Evolutionary conservation across 2,888 invertebrate genomes (phyloP).

Genomic region (Ornithoptera priamus): DNA sequence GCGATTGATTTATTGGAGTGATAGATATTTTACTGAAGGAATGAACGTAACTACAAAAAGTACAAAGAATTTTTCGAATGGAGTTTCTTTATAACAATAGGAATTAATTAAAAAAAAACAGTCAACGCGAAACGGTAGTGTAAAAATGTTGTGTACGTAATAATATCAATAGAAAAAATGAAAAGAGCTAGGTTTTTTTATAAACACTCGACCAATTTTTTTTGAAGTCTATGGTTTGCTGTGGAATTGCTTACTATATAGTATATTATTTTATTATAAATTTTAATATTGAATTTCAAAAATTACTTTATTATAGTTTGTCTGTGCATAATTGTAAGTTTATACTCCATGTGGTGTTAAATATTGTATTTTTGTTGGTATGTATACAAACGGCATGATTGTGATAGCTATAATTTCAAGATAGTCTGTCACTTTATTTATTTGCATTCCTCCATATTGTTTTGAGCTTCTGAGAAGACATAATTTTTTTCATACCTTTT

Average conservation of each 20-base stretch:
- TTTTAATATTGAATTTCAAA: slow-evolving; percentile 31
- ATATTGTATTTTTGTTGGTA: slow-evolving; percentile 17
- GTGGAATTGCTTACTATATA: slow-evolving; percentile 63
- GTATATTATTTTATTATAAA: slow-evolving; percentile 41
- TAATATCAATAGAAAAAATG: slow-evolving; percentile 43
- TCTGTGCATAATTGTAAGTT: slow-evolving; percentile 29
- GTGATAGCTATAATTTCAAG: slow-evolving; percentile 25
- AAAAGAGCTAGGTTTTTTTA: background rate
- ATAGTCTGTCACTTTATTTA: slow-evolving; percentile 21
- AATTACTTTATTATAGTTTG: slow-evolving; percentile 11
- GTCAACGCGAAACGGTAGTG: slow-evolving; percentile 51
- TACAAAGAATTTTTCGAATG: slow-evolving; percentile 63
- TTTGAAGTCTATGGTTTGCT: slow-evolving; percentile 43
- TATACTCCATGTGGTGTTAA: slow-evolving; percentile 14
- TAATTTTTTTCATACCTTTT: slow-evolving; percentile 10
- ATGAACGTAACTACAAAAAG: slow-evolving; percentile 63
- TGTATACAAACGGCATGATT: slow-evolving; percentile 15
- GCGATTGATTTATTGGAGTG: slow-evolving; percentile 52
- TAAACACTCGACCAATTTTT: slow-evolving; percentile 55
- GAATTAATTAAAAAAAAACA: slow-evolving; percentile 39
- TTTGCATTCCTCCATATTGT: slow-evolving; percentile 49
- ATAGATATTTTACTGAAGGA: slow-evolving; percentile 61
- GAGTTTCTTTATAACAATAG: slow-evolving; percentile 45
- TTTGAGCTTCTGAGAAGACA: slow-evolving; percentile 48
- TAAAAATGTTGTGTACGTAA: slow-evolving; percentile 57